Conservation (phyloP, 2,888 invertebrate species). For the Agonum fuliginosum region DNA sequence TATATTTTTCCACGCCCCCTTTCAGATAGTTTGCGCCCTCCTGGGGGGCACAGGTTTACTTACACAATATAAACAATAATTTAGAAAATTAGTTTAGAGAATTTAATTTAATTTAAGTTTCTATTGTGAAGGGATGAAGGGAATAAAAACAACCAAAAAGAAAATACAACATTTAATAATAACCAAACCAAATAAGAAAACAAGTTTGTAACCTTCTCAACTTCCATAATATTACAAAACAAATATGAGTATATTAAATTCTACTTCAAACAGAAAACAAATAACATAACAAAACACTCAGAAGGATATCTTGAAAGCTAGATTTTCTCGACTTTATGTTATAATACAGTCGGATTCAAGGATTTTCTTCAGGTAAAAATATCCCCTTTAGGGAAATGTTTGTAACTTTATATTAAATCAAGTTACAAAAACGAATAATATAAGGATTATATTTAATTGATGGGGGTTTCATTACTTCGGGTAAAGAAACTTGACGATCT, state of each 20-base stretch:
- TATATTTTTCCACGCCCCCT: too few relatives aligned
- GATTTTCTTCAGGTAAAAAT: too few relatives aligned
- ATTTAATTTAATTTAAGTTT: too few relatives aligned
- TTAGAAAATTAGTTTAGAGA: too few relatives aligned
- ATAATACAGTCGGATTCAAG: too few relatives aligned
- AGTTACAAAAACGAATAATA: too few relatives aligned
- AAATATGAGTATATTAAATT: conserved; percentile 31
- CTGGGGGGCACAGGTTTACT: too few relatives aligned
- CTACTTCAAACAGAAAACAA: conserved; percentile 25
- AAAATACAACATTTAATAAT: conserved; percentile 17
- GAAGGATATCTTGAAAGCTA: not conserved
- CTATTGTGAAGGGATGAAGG: not conserved
- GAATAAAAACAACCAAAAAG: not conserved
- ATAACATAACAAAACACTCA: not conserved
- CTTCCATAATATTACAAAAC: not conserved
- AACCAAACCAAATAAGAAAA: conserved; percentile 24
- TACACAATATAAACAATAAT: too few relatives aligned
- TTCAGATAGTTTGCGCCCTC: too few relatives aligned
- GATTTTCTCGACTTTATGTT: too few relatives aligned
- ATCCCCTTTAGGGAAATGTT: not conserved
- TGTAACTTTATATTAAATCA: too few relatives aligned
- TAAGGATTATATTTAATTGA: conserved; percentile 10
- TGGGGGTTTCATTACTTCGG: conserved; percentile 30
- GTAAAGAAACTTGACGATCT: conserved; percentile 26
- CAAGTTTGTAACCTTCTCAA: conserved; percentile 12